Evolutionary conservation across 2,797 vertebrate species (phyloP).

Genomic region (Brachymystax lenok): DNA sequence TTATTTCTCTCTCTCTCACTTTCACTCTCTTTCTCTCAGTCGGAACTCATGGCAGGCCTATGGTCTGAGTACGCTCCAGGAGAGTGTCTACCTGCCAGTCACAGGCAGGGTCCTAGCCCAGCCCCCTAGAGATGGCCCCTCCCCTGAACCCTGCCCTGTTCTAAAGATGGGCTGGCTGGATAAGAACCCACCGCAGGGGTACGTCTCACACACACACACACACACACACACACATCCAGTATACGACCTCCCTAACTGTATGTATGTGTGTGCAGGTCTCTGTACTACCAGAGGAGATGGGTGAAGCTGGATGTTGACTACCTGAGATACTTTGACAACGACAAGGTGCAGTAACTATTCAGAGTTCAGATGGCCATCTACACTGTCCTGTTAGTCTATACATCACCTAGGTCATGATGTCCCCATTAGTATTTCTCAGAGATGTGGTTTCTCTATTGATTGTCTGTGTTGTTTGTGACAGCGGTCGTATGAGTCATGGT

Average conservation of each 20-base stretch:
- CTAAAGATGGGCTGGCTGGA: slow-evolving; percentile 91
- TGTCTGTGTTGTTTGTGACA: not conserved
- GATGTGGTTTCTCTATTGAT: not conserved
- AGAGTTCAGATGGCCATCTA: no score
- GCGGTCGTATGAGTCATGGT: not conserved
- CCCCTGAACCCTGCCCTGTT: slow-evolving; percentile 62
- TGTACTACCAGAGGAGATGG: slow-evolving; percentile 95
- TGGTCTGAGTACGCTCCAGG: slow-evolving; percentile 43
- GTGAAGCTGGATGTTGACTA: slow-evolving; percentile 87
- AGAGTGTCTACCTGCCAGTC: slow-evolving; percentile 62
- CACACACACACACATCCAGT: not conserved
- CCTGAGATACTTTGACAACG: slow-evolving; percentile 90
- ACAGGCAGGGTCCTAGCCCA: slow-evolving; percentile 27
- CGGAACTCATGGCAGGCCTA: slow-evolving; percentile 55
- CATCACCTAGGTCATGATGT: no score
- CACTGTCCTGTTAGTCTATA: no score
- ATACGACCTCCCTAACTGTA: no score
- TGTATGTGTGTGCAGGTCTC: slow-evolving; percentile 72
- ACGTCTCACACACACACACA: slow-evolving; percentile 38
- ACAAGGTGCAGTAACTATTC: slow-evolving; percentile 80
- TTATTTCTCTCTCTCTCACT: not conserved
- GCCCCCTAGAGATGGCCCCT: slow-evolving; percentile 51
- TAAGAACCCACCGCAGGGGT: slow-evolving; percentile 96
- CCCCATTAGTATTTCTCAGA: not conserved
- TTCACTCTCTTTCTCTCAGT: not conserved